Conservation (phyloP, 1,140 invertebrate species). For the Pseudoatta argentina region DNA sequence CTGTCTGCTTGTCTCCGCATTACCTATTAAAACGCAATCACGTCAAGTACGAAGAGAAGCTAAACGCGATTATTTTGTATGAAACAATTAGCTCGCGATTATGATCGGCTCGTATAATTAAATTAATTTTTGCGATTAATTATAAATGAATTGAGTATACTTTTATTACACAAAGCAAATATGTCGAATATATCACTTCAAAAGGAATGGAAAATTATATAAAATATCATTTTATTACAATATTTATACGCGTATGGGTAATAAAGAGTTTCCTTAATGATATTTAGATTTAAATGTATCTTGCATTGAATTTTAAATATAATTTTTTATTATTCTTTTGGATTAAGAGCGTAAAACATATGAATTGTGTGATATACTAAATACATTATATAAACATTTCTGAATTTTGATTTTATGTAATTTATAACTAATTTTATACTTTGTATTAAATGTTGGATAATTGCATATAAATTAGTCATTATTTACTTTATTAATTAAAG, state of each 20-base stretch:
- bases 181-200: too few relatives aligned
- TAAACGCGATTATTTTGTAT: neutral
- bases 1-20: neutral
- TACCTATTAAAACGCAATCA: neutral
- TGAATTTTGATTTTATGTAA: neutral
- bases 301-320: neutral
- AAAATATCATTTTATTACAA: neutral
- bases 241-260: neutral
- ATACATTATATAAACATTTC: neutral
- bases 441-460: neutral
- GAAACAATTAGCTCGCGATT: neutral
- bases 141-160: neutral
- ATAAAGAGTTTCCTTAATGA: neutral
- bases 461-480: neutral
- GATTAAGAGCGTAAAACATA: neutral
- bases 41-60: neutral
- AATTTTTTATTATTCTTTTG: neutral
- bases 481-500: constrained; percentile 4
- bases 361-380: neutral
- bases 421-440: too few relatives aligned
- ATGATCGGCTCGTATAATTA: neutral
- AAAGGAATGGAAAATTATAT: neutral
- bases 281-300: neutral
- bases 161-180: constrained; percentile 1
- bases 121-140: neutral